Evolutionary conservation across 2,888 invertebrate genomes (phyloP), one percentile per base, ranked within the genome.

Genomic region (Ypsolopha scabrella): DNA sequence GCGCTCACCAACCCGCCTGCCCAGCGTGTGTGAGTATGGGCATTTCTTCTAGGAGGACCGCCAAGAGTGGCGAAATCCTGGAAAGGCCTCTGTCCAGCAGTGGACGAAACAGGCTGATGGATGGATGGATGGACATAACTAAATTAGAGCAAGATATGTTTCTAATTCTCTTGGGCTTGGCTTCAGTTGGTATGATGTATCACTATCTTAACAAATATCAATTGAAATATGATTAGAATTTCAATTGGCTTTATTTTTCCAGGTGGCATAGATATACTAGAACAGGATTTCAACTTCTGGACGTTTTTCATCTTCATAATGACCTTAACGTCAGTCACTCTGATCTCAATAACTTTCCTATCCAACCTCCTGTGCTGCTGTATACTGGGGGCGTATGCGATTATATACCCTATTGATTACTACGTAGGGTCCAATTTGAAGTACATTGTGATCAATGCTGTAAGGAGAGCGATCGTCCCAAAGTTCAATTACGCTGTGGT

Each of bases 401-500:
- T 89, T 9, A 75, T 91, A 45, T 73, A 90, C 55, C 86, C 91
- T 41, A 65, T 92, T 9, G 93, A 92, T 72, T 88, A 89, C 62
- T 91, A 88, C 61, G 57, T 89, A 54, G 91, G 90, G 33, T 88
- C 91, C 36, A 90, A 88, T 72, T 71, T 94, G 58, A 90, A 90
- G 60, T 93, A 90, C 64, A 90, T 93, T 38, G 60, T 93, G 1
- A 79, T 93, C 14, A 93, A 93, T 62, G 80, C 88, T 0, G 67
- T 92, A n/a, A 77, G 92, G 56, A 87, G 93, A 56, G 88, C 89
- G 0, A 87, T 88, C 0, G 87, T 91, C 8, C 64, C 78, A 0
- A 74, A 83, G n/a, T 93, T 91, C 60, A 80, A 87, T 48, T 65
- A 70, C 13, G 92, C 90, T 24, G 73, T 89, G 24, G 67, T 91